A percentile compares a stretch with the other conserved stretches of the same genome.
These are phyloP conservation scores for Chymomyza fuscimana DNA, from an alignment of 2,888 invertebrate species.

Conservation along the genomic window DNA sequence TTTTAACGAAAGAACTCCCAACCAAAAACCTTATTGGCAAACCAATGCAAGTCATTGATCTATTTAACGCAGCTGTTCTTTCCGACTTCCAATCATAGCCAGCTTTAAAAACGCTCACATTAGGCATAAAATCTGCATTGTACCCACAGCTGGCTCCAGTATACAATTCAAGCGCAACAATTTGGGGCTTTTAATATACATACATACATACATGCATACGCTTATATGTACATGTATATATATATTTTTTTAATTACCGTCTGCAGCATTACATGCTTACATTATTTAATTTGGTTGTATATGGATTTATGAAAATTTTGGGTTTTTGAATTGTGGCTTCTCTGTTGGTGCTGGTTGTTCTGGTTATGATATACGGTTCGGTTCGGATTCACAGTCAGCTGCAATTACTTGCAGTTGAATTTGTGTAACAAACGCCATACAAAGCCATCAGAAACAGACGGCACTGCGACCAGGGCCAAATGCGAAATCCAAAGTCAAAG, in stretches of 20 bases:
- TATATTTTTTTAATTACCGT: slow-evolving; percentile 6
- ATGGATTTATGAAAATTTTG: neutral
- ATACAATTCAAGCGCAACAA: neutral
- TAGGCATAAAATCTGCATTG: neutral
- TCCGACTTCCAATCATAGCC: neutral
- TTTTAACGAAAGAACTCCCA: too few relatives aligned
- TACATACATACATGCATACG: too few relatives aligned
- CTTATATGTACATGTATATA: too few relatives aligned
- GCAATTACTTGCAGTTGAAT: slow-evolving; percentile 69
- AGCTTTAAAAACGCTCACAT: neutral
- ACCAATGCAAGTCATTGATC: too few relatives aligned
- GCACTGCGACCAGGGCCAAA: slow-evolving; percentile 30
- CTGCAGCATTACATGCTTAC: neutral
- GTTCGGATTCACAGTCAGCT: slow-evolving; percentile 41
- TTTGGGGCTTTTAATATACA: too few relatives aligned
- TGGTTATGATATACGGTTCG: neutral
- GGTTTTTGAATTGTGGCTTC: neutral
- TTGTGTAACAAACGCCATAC: slow-evolving; percentile 33
- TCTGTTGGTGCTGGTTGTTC: neutral
- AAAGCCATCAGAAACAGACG: slow-evolving; percentile 73
- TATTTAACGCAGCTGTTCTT: neutral
- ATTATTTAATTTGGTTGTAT: neutral
- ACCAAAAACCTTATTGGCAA: too few relatives aligned
- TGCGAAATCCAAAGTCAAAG: slow-evolving; percentile 1
- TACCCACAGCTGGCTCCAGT: neutral